These are phyloP conservation scores for Anaspis maculata DNA, from an alignment of 2,888 invertebrate species.

Conservation along the genomic window DNA sequence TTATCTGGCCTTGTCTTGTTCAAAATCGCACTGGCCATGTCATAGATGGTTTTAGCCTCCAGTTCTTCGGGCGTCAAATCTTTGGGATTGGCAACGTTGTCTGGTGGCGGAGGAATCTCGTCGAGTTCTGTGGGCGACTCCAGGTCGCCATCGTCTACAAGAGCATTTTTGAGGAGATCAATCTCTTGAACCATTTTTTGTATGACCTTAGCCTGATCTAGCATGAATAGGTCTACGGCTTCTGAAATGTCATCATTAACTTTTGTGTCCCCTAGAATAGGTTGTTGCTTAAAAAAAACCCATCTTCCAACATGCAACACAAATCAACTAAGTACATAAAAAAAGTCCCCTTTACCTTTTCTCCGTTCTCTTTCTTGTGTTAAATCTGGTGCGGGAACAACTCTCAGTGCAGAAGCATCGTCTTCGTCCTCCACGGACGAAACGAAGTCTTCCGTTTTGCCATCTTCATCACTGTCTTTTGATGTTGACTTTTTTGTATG, in stretches of 20 bases:
- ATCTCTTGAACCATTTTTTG: constrained; percentile 44
- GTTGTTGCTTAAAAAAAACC: constrained; percentile 5
- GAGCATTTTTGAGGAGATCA: constrained; percentile 35
- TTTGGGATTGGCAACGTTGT: constrained; percentile 32
- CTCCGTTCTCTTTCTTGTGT: constrained; percentile 36
- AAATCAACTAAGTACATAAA: too few relatives aligned
- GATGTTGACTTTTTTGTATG: neutral
- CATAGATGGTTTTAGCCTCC: constrained; percentile 69
- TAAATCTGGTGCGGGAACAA: constrained; percentile 39
- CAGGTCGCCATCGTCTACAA: constrained; percentile 31
- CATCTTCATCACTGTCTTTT: constrained; percentile 17
- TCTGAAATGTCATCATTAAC: constrained; percentile 24
- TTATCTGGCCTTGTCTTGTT: constrained; percentile 66
- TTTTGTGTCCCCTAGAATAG: constrained; percentile 9
- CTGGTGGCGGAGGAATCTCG: constrained; percentile 46
- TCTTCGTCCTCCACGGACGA: constrained; percentile 31
- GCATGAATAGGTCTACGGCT: constrained; percentile 23
- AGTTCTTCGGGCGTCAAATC: constrained; percentile 56
- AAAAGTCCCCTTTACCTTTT: constrained; percentile 32
- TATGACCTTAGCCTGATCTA: constrained; percentile 34
- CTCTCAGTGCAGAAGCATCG: constrained; percentile 32
- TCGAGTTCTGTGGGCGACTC: constrained; percentile 45
- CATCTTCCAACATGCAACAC: constrained; percentile 7
- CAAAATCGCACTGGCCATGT: constrained; percentile 60
- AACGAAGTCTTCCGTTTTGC: constrained; percentile 29